phyloP scores from a whole-genome alignment of 1,140 invertebrate species.

The Halictus rubicundus region DNA sequence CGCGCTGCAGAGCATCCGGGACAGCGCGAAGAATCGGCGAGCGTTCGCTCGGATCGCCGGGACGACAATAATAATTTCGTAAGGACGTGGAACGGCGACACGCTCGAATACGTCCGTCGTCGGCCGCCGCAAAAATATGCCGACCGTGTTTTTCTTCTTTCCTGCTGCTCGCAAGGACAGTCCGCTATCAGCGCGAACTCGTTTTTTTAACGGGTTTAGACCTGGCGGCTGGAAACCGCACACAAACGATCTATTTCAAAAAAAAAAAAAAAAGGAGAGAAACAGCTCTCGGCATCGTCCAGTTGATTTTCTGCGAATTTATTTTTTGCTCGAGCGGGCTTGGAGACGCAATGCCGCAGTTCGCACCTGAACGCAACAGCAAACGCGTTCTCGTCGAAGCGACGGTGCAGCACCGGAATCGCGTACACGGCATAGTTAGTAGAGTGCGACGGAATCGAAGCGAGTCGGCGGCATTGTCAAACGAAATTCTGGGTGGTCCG shows the following conservation, averaged over 20 bases:
- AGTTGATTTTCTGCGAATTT: too few species aligned
- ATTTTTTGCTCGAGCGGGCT: too few species aligned
- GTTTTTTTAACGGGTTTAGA: too few species aligned
- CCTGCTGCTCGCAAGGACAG: conserved; percentile 9
- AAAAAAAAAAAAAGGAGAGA: too few species aligned
- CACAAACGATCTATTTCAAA: too few species aligned
- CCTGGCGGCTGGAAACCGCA: too few species aligned
- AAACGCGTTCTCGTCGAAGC: neutral
- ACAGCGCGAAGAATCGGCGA: neutral
- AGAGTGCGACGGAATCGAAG: conserved; percentile 44
- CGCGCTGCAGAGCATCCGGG: neutral
- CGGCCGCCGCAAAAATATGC: conserved; percentile 28
- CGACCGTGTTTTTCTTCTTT: conserved; percentile 50
- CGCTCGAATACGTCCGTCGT: conserved; percentile 33
- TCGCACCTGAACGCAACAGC: too few species aligned
- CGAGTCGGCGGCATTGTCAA: conserved; percentile 21
- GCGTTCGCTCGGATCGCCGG: neutral
- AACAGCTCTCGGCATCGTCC: too few species aligned
- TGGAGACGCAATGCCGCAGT: too few species aligned
- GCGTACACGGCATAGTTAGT: conserved; percentile 53
- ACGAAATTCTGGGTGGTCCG: conserved; percentile 30
- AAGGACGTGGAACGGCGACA: conserved; percentile 32
- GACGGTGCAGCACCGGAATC: conserved; percentile 38
- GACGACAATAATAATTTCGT: conserved; percentile 7
- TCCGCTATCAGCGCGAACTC: too few species aligned